These are phyloP conservation scores for Acanthisitta chloris DNA, from an alignment of 2,113 vertebrate genomes.

Conservation along the genomic window DNA sequence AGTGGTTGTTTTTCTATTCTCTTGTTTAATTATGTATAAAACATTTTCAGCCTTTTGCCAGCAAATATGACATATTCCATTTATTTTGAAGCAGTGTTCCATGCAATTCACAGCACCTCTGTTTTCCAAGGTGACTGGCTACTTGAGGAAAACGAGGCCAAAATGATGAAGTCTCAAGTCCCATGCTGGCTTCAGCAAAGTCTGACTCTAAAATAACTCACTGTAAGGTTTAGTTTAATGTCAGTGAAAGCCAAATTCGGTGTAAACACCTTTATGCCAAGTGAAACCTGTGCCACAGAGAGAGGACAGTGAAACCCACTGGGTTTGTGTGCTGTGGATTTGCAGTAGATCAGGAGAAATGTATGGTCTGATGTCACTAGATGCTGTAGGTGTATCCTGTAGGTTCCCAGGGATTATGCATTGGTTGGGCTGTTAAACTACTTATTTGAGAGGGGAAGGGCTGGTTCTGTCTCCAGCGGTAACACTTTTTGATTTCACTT, in stretches of 20 bases:
- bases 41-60: not conserved
- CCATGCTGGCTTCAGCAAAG: not conserved
- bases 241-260: not conserved
- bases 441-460: not conserved
- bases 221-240: not conserved
- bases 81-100: constrained; percentile 10
- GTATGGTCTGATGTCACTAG: not conserved
- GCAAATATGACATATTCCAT: not conserved
- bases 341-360: not conserved
- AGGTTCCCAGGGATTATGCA: not conserved
- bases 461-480: not conserved
- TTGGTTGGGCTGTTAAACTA: not conserved
- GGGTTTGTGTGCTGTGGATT: not conserved
- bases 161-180: not conserved
- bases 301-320: not conserved
- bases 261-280: not conserved
- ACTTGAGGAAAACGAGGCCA: not conserved
- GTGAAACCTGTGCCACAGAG: not conserved
- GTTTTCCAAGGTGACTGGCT: not conserved
- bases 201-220: not conserved
- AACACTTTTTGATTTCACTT: not conserved
- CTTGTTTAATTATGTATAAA: not conserved
- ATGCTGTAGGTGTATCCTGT: not conserved
- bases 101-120: not conserved
- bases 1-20: not conserved